Evolutionary conservation across 1,140 invertebrate genomes (phyloP).

Genomic region (Agrypnia vestita): DNA sequence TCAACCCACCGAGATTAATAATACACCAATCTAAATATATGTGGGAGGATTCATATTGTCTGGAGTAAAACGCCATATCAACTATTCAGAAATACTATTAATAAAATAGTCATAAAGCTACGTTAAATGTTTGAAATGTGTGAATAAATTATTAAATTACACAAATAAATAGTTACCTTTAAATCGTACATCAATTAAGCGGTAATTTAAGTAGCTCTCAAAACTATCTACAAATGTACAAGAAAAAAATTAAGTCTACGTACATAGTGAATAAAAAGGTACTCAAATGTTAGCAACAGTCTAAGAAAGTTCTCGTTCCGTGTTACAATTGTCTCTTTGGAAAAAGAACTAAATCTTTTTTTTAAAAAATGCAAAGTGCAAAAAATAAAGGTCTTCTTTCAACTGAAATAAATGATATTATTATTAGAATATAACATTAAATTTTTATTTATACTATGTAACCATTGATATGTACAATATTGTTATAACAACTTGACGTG

Average conservation of each 20-base stretch:
- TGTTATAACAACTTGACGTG: background rate
- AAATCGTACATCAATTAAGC: background rate
- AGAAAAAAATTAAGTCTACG: background rate
- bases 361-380: background rate
- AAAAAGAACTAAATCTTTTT: background rate
- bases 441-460: background rate
- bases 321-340: conserved; percentile 13
- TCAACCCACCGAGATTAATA: conserved; percentile 4
- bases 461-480: conserved; percentile 11
- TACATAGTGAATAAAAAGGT: conserved; percentile 15
- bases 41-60: conserved; percentile 12
- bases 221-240: conserved; percentile 37
- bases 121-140: background rate
- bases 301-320: background rate
- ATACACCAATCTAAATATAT: background rate
- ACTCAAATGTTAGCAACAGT: background rate
- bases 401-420: background rate
- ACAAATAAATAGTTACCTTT: conserved; percentile 5
- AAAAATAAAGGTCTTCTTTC: conserved; percentile 12
- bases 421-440: background rate
- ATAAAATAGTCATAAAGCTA: background rate
- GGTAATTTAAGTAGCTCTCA: conserved; percentile 27
- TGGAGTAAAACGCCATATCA: conserved; percentile 3
- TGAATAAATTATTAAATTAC: conserved; percentile 37
- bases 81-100: background rate